Conservation (phyloP, 2,113 vertebrate genomes). For the Planiliza haematocheilus region DNA sequence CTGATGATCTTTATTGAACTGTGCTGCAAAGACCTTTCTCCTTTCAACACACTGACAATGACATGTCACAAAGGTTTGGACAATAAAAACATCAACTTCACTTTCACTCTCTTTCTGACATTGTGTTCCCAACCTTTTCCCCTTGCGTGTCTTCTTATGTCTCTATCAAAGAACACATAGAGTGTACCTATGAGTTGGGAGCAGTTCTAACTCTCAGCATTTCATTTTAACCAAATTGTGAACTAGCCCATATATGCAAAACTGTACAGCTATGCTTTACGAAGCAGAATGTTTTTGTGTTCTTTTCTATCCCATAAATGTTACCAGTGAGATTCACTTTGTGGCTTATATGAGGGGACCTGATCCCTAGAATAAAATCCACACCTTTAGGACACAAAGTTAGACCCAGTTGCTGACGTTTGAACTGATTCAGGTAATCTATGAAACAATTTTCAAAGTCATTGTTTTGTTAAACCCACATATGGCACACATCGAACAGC, state of each 20-base stretch:
- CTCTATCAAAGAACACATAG: neutral
- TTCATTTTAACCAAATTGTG: too few relatives aligned
- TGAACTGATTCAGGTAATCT: neutral
- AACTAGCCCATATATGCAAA: neutral
- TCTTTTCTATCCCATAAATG: neutral
- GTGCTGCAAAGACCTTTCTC: neutral
- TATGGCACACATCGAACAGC: neutral
- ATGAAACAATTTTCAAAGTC: neutral
- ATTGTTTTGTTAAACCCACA: too few relatives aligned
- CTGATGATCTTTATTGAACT: neutral
- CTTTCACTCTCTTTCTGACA: neutral
- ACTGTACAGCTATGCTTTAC: too few relatives aligned
- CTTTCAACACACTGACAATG: conserved; percentile 6
- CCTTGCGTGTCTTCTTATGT: neutral
- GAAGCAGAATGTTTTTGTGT: neutral
- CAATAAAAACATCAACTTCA: neutral
- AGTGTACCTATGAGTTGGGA: neutral
- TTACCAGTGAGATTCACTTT: neutral
- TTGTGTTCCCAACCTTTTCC: neutral
- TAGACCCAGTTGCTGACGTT: neutral
- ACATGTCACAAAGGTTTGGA: neutral
- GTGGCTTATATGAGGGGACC: neutral
- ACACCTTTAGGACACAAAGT: too few relatives aligned
- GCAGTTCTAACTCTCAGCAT: neutral
- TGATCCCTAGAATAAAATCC: neutral